These are phyloP conservation scores for Mastomys natalensis DNA, from an alignment of 2,113 vertebrate genomes.

Conservation along the genomic window DNA sequence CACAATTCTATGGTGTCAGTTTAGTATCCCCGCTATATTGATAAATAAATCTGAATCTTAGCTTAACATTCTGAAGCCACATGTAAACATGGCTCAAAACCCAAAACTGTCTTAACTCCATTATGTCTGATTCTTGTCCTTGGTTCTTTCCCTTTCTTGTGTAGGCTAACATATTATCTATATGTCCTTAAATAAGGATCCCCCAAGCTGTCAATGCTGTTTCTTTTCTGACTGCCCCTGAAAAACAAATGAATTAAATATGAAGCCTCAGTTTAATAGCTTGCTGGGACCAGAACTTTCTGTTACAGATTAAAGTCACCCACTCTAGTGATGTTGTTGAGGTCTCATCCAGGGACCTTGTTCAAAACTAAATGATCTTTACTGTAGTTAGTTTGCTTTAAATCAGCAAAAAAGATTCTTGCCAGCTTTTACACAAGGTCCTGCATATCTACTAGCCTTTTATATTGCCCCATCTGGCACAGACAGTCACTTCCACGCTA, in stretches of 20 bases:
- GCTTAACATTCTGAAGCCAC: neutral
- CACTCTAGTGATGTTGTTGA: neutral
- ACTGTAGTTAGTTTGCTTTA: neutral
- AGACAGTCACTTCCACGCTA: neutral
- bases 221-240: neutral
- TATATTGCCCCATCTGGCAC: constrained; percentile 32
- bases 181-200: neutral
- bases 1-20: neutral
- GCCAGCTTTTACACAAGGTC: neutral
- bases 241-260: neutral
- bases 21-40: too few relatives aligned
- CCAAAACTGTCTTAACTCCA: too few relatives aligned
- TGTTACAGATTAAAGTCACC: neutral
- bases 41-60: neutral
- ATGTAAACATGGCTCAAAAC: neutral
- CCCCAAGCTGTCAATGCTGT: neutral
- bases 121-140: too few relatives aligned
- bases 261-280: neutral
- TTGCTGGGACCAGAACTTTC: neutral
- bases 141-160: neutral
- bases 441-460: neutral
- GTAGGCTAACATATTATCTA: neutral
- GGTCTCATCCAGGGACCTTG: neutral
- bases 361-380: neutral
- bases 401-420: constrained; percentile 1